Evolutionary conservation across 2,888 invertebrate species (phyloP), one percentile per base, ranked within the genome.

Genomic region (Lasioglossum vierecki): DNA sequence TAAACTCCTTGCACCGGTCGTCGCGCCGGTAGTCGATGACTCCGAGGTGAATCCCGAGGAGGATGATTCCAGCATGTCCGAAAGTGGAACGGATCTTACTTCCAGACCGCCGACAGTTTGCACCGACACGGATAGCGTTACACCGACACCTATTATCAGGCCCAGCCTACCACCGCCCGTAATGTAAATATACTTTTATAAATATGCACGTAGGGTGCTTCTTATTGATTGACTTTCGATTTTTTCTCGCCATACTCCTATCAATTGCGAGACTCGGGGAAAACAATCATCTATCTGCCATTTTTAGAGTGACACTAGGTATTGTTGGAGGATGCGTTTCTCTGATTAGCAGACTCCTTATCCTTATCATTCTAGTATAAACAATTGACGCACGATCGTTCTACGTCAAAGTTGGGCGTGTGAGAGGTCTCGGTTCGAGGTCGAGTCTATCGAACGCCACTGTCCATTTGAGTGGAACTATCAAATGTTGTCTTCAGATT

Each of bases 21-120:
- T 53, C 53, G 53, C 91, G 66, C 89, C 93, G 88, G 91, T 93
- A 72, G 94, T 94, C 88, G 94, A 95, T 80, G 93, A 93, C 83
- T 93, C 92, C 71, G 93, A 93, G 84, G 91, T 92, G 41, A 95
- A 92, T 93, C 93, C 80, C 8, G 94, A 95, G 74, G 95, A 95
- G 82, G 95, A 95, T 66, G 95, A 95, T 68, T 95, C 95, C 1
- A 95, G 95, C 78, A 94, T 95, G 90, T 95, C 95, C 22, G 95
- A 95, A 74, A 95, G 95, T 87, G 95, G 95, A 11, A 94, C 94
- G 85, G 95, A 94, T 80, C 92, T 95, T 85, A 91, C 94, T 70
- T 93, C 94, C 68, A 95, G 94, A 83, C 93, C 94, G 49, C 93
- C 94, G 85, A 95, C 93, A 76, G 93, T 93, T 26, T 94, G 94